Evolutionary conservation across 2,113 vertebrate species (phyloP), one percentile per base, ranked within the genome.

Genomic region (Anhinga rufa): DNA sequence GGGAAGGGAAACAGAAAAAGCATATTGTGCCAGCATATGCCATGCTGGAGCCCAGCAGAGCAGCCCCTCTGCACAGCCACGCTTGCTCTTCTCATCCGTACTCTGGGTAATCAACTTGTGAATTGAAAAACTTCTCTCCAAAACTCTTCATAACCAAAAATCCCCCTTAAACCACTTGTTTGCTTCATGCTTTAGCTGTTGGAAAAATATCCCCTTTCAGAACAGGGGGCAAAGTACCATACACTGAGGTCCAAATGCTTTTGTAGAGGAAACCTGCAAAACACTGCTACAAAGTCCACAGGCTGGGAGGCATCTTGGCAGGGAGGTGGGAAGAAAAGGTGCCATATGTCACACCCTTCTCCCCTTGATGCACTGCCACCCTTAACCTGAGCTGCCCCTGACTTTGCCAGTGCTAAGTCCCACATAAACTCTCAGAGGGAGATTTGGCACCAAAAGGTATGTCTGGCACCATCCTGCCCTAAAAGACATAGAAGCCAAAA

Each of bases 311-410:
- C 2, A 6, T 49, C 32, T 24, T 32, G 55, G 40, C 40, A 42
- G 54, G 38, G 29, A 74, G 17, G 20, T 0, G 5, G 18, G 24
- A 52, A 49, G 57, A 9, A n/a, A 54, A 81, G 15, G 48, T 79
- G 52, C 6, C 2, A 1, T 17, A 9, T 2, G 3, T 65, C 1
- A 1, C 20, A 52, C 11, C 58, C 46, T 48, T 80, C 2, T 1
- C 44, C 36, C 18, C 12, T 7, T 0, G 0, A 10, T 42, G 54
- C 32, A 10, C n/a, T 48, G 48, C 22, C 0, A 0, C 29, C 57
- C 32, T 38, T 0, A 0, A 29, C 36, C 60, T 82, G 61, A 92
- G 65, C 46, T 24, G 1, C 9, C 18, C 31, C 60, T 26, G 36
- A 18, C 36, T 66, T 61, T 57, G 46, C 29, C 76, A 72, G 62